phyloP scores from a whole-genome alignment of 2,888 invertebrate genomes.

The Argyresthia goedartella region DNA sequence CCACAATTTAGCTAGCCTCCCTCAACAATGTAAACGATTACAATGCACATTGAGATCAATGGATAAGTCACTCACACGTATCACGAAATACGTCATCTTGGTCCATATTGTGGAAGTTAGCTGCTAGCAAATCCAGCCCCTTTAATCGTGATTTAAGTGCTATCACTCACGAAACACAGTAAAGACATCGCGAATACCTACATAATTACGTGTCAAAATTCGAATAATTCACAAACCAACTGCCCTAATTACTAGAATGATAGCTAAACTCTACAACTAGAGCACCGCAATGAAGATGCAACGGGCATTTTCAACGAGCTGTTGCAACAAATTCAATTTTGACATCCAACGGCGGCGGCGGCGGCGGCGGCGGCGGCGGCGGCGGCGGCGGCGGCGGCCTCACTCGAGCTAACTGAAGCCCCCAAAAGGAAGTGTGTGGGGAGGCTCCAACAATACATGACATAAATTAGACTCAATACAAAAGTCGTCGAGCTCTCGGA shows the following conservation, averaged over 20 bases:
- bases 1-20: not conserved
- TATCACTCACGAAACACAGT: not conserved
- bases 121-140: too few relatives aligned
- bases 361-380: not conserved
- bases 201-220: too few relatives aligned
- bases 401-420: constrained; percentile 38
- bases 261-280: not conserved
- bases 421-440: constrained; percentile 60
- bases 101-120: constrained; percentile 8
- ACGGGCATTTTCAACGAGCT: constrained; percentile 45
- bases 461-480: constrained; percentile 69
- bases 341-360: constrained; percentile 25
- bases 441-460: constrained; percentile 64
- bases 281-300: constrained; percentile 24
- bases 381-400: not conserved
- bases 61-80: constrained; percentile 34
- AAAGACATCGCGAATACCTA: not conserved
- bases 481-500: constrained; percentile 59
- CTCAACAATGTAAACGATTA: not conserved
- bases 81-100: constrained; percentile 42
- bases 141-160: not conserved
- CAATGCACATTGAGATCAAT: not conserved
- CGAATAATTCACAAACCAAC: not conserved
- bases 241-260: not conserved
- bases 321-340: constrained; percentile 54